Conservation (phyloP, 2,113 vertebrate species). For the Tupaia tana region DNA sequence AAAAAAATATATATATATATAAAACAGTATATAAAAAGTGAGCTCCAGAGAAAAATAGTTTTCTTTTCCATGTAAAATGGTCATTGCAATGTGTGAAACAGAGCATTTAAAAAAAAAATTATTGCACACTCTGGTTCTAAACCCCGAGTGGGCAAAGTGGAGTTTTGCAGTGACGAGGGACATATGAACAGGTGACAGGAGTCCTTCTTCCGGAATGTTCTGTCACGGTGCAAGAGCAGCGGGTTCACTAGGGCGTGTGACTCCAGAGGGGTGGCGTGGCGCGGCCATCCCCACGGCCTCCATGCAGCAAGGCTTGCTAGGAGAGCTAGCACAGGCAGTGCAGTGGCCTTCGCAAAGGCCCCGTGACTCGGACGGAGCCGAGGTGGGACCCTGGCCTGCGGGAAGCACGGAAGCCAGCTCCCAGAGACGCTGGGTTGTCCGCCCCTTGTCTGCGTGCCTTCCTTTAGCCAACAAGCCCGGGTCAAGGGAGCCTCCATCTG, state of each 20-base stretch:
- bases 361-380: background rate
- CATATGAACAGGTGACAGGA: conserved; percentile 56
- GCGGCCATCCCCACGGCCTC: too few species aligned
- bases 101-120: conserved; percentile 46
- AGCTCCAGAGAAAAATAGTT: conserved; percentile 56
- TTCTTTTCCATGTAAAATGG: conserved; percentile 59
- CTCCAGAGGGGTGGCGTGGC: background rate
- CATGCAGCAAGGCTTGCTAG: too few species aligned
- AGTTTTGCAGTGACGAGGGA: conserved; percentile 53
- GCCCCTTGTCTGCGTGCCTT: background rate
- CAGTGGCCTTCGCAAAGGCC: conserved; percentile 43
- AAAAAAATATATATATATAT: conserved; percentile 77
- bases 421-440: background rate
- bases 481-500: background rate
- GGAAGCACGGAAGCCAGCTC: conserved; percentile 57
- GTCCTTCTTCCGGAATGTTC: conserved; percentile 74
- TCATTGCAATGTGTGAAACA: conserved; percentile 58
- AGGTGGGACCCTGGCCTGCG: background rate
- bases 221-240: background rate
- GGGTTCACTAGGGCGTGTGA: conserved; percentile 43
- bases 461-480: background rate
- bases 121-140: conserved; percentile 66
- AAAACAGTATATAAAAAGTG: conserved; percentile 79
- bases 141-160: background rate
- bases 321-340: conserved; percentile 65